phyloP scores from a whole-genome alignment of 2,797 vertebrate genomes.

The Passerculus sandwichensis region DNA sequence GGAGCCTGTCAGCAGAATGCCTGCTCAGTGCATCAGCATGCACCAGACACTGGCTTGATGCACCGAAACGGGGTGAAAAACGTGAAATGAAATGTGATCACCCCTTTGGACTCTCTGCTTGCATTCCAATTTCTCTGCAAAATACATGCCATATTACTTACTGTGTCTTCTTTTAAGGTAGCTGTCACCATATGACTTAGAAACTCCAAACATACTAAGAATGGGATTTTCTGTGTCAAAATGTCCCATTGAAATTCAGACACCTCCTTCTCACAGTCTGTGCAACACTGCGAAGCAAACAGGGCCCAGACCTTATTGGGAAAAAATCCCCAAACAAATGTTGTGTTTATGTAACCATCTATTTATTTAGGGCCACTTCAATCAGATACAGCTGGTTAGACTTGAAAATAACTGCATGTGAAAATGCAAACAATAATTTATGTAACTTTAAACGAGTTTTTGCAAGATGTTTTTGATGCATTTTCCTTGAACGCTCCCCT shows the following conservation, averaged over 20 bases:
- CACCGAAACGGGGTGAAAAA: neutral
- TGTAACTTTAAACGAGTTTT: constrained; percentile 34
- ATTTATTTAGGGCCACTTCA: constrained; percentile 56
- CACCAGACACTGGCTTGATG: neutral
- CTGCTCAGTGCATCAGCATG: neutral
- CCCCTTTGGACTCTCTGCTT: neutral
- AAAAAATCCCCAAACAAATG: constrained; percentile 54
- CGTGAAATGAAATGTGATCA: neutral
- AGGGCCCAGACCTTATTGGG: constrained; percentile 18
- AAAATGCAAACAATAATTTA: constrained; percentile 45
- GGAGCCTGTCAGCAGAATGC: neutral
- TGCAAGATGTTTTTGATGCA: neutral
- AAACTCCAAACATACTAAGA: constrained; percentile 47
- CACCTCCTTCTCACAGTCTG: constrained; percentile 73
- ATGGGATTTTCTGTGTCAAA: constrained; percentile 62
- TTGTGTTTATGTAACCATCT: constrained; percentile 46
- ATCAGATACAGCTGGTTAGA: constrained; percentile 43
- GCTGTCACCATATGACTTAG: neutral
- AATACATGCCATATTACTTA: neutral
- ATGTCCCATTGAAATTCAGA: constrained; percentile 65
- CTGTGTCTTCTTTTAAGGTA: constrained; percentile 18
- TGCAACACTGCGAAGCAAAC: constrained; percentile 10
- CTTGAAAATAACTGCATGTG: constrained; percentile 58
- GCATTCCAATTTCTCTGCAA: neutral
- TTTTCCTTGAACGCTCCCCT: neutral